Evolutionary conservation across 2,797 vertebrate genomes (phyloP), one percentile per base, ranked within the genome.

Genomic region (Malurus leucopterus): DNA sequence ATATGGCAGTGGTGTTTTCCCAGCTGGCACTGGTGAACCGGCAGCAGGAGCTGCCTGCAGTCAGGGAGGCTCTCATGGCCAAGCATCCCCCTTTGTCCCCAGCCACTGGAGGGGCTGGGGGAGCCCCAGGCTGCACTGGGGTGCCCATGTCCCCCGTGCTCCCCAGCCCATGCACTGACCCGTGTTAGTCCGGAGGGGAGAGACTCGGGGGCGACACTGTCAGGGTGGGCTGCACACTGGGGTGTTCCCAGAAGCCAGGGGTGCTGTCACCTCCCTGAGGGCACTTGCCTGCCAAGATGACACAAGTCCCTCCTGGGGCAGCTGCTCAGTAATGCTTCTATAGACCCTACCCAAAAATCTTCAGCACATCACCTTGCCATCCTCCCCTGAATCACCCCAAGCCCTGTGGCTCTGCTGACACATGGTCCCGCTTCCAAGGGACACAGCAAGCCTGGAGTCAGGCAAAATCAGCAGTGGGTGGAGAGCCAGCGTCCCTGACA

Each of bases 171-270:
- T 64, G 86, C 90, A 84, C 68, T 46, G 46, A 76, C 86, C 72
- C 74, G 8, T 26, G 55, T 93, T 94, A 95, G 91, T 91, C 73
- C 0, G 0, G 81, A 43, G 61, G n/a, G 50, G 79, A 84, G 70
- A 88, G 84, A 49, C 40, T 68, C 0, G 3, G 8, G 64, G 70
- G 78, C 58, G 83, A 93, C 93, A 95, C 93, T 92, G 94, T 94
- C 95, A 92, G 91, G 87, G 73, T 41, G 44, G 71, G 88, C 70
- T 49, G 67, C 43, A 49, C 7, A 3, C 73, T 21, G 53, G 44
- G 8, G 9, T 54, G 47, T 13, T 51, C 62, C 47, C 62, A 57
- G 51, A 79, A 79, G n/a, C 41, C 0, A 0, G 46, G 24, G 47
- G 46, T 2, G 6, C 38, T 1, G 0, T 30, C 7, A 5, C 62